A percentile compares a stretch with the other conserved stretches of the same genome.
Evolutionary conservation across 2,797 vertebrate genomes (phyloP).

Genomic region (Takifugu ocellatus): DNA sequence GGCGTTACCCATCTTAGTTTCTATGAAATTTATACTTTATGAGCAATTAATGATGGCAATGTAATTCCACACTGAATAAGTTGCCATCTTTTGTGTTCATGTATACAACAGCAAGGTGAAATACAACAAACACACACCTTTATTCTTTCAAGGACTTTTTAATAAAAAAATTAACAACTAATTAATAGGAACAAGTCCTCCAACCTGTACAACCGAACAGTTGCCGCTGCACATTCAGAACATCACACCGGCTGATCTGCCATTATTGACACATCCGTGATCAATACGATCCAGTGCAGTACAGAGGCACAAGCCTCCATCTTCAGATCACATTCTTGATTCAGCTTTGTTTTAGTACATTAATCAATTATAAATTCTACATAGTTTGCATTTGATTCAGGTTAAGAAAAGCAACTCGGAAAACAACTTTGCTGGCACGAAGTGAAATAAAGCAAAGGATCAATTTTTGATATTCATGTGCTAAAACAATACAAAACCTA

Average conservation of each 20-base stretch:
- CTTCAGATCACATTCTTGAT: slow-evolving; percentile 12
- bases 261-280: slow-evolving; percentile 43
- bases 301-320: slow-evolving; percentile 15
- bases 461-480: not conserved
- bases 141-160: slow-evolving; percentile 41
- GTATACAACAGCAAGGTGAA: too few species aligned
- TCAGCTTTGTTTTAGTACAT: slow-evolving; percentile 32
- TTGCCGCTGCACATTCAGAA: slow-evolving; percentile 46
- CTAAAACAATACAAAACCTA: not conserved
- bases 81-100: too few species aligned
- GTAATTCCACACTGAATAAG: too few species aligned
- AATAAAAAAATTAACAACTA: slow-evolving; percentile 41
- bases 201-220: slow-evolving; percentile 7
- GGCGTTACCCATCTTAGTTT: too few species aligned
- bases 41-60: too few species aligned
- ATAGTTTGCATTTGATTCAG: slow-evolving; percentile 4
- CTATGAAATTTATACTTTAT: too few species aligned
- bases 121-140: too few species aligned
- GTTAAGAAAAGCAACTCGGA: not conserved
- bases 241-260: slow-evolving; percentile 40
- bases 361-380: slow-evolving; percentile 4
- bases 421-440: not conserved
- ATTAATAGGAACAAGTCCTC: slow-evolving; percentile 31
- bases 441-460: too few species aligned
- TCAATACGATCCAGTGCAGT: slow-evolving; percentile 58